A percentile compares a stretch with the other conserved stretches of the same genome.
Evolutionary conservation across 2,113 vertebrate species (phyloP).

Genomic region (Ranitomeya variabilis): DNA sequence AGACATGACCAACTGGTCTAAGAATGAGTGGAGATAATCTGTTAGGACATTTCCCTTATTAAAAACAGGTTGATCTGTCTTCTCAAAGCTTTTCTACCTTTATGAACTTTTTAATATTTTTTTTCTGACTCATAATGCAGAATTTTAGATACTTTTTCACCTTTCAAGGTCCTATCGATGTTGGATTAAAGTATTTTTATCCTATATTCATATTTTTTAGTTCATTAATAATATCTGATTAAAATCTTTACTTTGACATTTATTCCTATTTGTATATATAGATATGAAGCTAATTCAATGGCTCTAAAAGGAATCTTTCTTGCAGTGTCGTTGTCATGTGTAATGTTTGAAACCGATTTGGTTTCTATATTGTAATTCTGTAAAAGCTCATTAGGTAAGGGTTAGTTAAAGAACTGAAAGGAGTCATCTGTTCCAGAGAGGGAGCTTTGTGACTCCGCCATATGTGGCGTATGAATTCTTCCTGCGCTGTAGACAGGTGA

Average conservation of each 20-base stretch:
- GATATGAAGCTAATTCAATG: background rate
- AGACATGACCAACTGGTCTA: too few relatives aligned
- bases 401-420: background rate
- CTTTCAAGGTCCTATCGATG: background rate
- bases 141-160: too few relatives aligned
- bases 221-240: background rate
- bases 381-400: conserved; percentile 10
- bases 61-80: background rate
- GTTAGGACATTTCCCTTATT: background rate
- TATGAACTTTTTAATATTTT: too few relatives aligned
- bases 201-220: too few relatives aligned
- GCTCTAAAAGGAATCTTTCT: background rate
- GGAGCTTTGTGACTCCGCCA: background rate
- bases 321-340: background rate
- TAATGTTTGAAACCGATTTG: background rate
- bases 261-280: background rate
- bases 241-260: background rate
- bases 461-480: background rate
- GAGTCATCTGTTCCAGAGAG: conserved; percentile 9
- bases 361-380: background rate
- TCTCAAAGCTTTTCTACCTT: too few relatives aligned
- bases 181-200: background rate
- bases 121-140: too few relatives aligned
- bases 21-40: background rate
- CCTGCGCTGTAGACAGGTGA: conserved; percentile 28